Base-by-base conservation (phyloP, 2,797 vertebrate species). In the Chiloscyllium punctatum region DNA sequence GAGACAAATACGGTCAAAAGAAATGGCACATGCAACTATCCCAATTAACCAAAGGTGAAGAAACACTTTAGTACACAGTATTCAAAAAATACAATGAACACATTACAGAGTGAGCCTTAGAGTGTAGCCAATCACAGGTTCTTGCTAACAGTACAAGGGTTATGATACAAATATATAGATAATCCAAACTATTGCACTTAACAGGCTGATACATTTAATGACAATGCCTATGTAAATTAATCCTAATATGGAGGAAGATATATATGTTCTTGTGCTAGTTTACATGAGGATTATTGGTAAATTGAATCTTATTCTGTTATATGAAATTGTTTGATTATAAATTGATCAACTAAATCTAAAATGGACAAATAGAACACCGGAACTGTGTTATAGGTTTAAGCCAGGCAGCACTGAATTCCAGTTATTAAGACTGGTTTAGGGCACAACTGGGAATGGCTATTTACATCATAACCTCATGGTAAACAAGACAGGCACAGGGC, bases 371-470 rank as follows among this genome's bases (percentile, higher is more conserved):
- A 37, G 42, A 94, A 74, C 33, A 94, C 33, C 74, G 23, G 68
- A 74, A 94, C 25, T 53, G 42, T 94, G 18, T 27, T 27, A 94
- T 69, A 71, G 42, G 16, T 51, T 94, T 71, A 74, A 33, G 66
- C 3, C 53, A 57, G 91, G 42, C 91, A 71, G 25, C 37, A 72
- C 13, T 53, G 48, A 94, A 94, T 94, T 94, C 94, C 42, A 72
- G 15, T 94, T 3, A 25, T 71, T 94, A 71, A 48, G 69, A 51
- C 27, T 51, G 71, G 74, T 94, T 94, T 74, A 74, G 94, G 71
- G 42, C 94, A 94, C 42, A 33, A 74, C 15, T 94, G 94, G 69
- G 69, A 94, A 94, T 74, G 71, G 92, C 66, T 71, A 71, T 94
- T 94, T 94, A 71, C 37, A 13, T 13, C 72, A 69, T 30, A 74